A percentile compares a stretch with the other conserved stretches of the same genome.
Conservation (phyloP, 2,797 vertebrate genomes). For the Cuculus canorus region DNA sequence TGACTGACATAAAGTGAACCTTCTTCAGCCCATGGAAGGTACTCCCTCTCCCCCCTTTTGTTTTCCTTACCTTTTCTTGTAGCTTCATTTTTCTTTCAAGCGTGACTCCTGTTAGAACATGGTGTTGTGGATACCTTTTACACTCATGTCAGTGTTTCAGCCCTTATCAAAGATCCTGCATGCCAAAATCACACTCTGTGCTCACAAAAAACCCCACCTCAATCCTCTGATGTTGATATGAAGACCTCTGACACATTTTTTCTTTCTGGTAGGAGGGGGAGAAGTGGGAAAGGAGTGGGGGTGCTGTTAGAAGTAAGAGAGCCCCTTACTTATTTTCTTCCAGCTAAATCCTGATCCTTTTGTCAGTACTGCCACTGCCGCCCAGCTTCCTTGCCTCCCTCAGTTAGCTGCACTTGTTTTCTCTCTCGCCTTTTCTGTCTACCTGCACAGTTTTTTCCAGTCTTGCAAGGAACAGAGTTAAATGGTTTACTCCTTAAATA, state of each 20-base stretch:
- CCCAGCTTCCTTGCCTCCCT: not conserved
- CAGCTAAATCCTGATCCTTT: not conserved
- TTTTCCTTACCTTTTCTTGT: too few relatives aligned
- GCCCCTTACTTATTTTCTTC: not conserved
- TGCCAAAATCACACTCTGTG: not conserved
- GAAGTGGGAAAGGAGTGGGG: not conserved
- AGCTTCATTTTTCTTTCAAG: not conserved
- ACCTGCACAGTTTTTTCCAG: not conserved
- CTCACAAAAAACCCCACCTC: not conserved
- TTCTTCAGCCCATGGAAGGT: not conserved
- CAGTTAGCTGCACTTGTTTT: not conserved
- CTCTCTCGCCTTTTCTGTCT: not conserved
- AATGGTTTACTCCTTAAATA: not conserved
- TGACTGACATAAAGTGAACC: not conserved
- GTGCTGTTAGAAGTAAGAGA: not conserved
- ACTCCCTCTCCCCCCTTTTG: too few relatives aligned
- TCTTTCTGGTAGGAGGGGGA: not conserved
- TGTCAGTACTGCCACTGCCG: not conserved
- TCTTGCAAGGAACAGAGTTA: not conserved
- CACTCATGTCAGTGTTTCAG: not conserved
- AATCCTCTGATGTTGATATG: not conserved
- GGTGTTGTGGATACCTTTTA: not conserved
- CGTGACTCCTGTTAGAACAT: not conserved
- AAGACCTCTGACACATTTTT: not conserved
- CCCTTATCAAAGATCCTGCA: not conserved